Evolutionary conservation across 2,113 vertebrate genomes (phyloP), one percentile per base, ranked within the genome.

Genomic region (Hepsetus odoe): DNA sequence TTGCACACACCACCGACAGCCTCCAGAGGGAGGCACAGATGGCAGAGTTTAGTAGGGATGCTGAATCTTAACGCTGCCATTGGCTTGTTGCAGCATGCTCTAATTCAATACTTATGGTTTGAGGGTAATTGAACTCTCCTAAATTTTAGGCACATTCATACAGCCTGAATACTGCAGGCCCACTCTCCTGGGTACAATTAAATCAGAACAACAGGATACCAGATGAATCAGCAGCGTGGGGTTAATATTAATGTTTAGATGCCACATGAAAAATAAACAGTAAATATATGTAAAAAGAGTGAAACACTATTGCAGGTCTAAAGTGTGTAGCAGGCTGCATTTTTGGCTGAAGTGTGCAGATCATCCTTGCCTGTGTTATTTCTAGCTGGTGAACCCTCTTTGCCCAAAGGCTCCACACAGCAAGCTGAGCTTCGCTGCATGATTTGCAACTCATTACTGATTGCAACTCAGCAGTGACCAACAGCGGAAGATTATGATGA

Each of bases 331-430:
- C 49, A 35, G 80, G 90, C 85, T 74, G 18, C 76, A 70, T 44
- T 65, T 28, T 83, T 89, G 88, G 87, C 81, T 89, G 89, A 87
- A 82, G 70, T 88, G 90, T 90, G 91, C 91, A 91, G 91, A 86
- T 88, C 88, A 88, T 89, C 89, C 89, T 93, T 91, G 82, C 82
- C 73, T 80, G 32, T 10, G 68, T 77, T 80, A 66, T 75, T 79
- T 74, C 53, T 82, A 86, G 46, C 82, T 86, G 71, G 73, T 76
- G 16, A 83, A 78, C 79, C 83, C 75, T 80, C 65, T 49, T 56
- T 42, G 72, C 79, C 51, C 53, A 76, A 87, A 87, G 83, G 80
- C 86, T 76, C 84, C 86, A 90, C 83, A 88, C 87, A 89, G 83
- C 84, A 87, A 85, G 77, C 53, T 46, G 20, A 18, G 28, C 28